Evolutionary conservation across 2,888 invertebrate genomes (phyloP), one percentile per base, ranked within the genome.

Genomic region (Portevinia maculata): DNA sequence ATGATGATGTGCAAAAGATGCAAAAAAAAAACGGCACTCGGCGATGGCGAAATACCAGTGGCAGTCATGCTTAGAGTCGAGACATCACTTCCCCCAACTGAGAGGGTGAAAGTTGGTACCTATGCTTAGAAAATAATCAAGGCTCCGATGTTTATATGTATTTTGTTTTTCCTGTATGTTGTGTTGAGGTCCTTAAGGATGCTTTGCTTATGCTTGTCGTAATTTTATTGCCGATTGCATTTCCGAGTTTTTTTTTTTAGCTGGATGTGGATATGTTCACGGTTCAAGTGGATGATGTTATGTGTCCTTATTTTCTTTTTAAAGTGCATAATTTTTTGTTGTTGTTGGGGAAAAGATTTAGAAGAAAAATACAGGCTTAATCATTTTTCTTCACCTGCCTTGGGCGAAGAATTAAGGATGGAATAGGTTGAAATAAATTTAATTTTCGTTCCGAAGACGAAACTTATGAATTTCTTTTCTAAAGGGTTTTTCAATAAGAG

Each of bases 51-150:
- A 62, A 44, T 78, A 78, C 65, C n/a, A 50, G 60, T 67, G 64
- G 37, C 46, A 74, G 32, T 69, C 30, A 64, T 60, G 65, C 19
- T 19, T 3, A 5, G 19, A 17, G 4, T 28, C 48, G 39, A n/a
- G 15, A 2, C 15, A 15, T 13, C 15, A 15, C 1, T n/a, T 13
- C 21, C 13, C 9, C 8, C 4, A 7, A 34, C 6, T 21, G 39
- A 17, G 21, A 19, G 37, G n/a, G 8, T 11, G 24, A 44, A 37
- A 11, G 37, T 34, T 6, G 24, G 53, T 41, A n/a, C n/a, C n/a
- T n/a, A 28, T 21, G 70, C 65, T 83, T 83, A 76, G 76, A 76
- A 81, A 70, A 48, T 52, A 75, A 41, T 59, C 81, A 83, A 83
- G 76, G 81, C 65, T 59, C 70, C 37, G 39, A 9, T 34, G 21